These are phyloP conservation scores for Diarsia mendica DNA, from an alignment of 2,888 invertebrate genomes.

Conservation along the genomic window DNA sequence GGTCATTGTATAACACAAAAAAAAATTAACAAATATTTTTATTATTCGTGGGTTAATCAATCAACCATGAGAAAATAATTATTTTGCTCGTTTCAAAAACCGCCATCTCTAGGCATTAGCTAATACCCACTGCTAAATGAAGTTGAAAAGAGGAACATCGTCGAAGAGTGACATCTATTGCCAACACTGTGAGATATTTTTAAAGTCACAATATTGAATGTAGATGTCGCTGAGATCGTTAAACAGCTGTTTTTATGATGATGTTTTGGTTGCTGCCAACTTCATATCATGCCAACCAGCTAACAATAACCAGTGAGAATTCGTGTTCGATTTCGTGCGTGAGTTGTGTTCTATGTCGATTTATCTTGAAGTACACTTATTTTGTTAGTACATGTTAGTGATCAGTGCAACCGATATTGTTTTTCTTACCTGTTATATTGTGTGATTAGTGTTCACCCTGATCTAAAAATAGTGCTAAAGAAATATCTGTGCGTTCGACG, in stretches of 20 bases:
- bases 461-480: constrained; percentile 62
- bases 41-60: not conserved
- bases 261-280: constrained; percentile 79
- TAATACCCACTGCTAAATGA: not conserved
- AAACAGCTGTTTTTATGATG: constrained; percentile 81
- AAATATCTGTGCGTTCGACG: constrained; percentile 72
- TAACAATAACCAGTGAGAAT: constrained; percentile 68
- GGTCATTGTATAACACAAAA: not conserved
- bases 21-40: not conserved
- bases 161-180: constrained; percentile 50
- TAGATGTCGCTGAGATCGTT: constrained; percentile 57
- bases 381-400: constrained; percentile 75
- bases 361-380: constrained; percentile 66
- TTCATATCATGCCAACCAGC: constrained; percentile 75
- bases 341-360: constrained; percentile 70
- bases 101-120: constrained; percentile 21
- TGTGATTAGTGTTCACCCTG: constrained; percentile 49
- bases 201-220: not conserved
- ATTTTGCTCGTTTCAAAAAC: not conserved
- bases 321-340: constrained; percentile 76
- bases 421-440: constrained; percentile 53
- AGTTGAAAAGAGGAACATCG: constrained; percentile 47
- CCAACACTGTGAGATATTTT: too few relatives aligned
- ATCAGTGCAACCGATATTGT: constrained; percentile 68
- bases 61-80: too few relatives aligned